A percentile compares a stretch with the other conserved stretches of the same genome.
Evolutionary conservation across 2,113 vertebrate genomes (phyloP).

Genomic region (Ellobius talpinus): DNA sequence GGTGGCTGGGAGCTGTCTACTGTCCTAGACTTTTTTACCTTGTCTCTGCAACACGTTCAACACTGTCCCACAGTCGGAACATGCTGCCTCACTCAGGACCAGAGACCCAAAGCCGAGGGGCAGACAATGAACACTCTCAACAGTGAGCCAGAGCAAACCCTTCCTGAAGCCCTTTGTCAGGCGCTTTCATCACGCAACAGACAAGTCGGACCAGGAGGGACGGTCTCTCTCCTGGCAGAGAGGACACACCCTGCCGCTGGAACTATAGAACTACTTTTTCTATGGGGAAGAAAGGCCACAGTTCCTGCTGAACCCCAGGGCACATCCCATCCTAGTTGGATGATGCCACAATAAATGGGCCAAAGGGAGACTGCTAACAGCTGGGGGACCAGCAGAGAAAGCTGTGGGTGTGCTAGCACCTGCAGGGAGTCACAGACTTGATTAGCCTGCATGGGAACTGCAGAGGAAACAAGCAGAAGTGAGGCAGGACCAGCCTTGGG

Average conservation of each 20-base stretch:
- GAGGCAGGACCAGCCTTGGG: background rate
- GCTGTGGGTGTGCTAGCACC: background rate
- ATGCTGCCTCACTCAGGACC: background rate
- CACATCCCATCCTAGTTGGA: background rate
- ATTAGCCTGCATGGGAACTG: background rate
- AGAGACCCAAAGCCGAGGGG: background rate
- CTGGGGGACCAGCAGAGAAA: background rate
- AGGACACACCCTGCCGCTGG: background rate
- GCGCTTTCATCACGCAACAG: background rate
- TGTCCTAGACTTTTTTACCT: background rate
- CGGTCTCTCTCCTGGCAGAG: background rate
- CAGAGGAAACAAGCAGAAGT: background rate
- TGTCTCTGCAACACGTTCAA: background rate
- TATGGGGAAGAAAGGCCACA: background rate
- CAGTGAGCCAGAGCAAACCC: background rate
- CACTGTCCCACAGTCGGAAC: background rate
- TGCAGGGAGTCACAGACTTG: background rate
- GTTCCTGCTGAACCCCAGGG: background rate
- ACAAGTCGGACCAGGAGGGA: background rate
- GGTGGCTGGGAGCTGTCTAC: background rate
- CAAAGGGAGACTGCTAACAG: background rate
- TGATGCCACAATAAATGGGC: background rate
- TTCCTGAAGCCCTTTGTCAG: background rate
- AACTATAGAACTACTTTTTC: background rate
- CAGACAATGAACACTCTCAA: background rate